Conservation (phyloP, 2,797 vertebrate species). For the Rousettus madagascariensis region DNA sequence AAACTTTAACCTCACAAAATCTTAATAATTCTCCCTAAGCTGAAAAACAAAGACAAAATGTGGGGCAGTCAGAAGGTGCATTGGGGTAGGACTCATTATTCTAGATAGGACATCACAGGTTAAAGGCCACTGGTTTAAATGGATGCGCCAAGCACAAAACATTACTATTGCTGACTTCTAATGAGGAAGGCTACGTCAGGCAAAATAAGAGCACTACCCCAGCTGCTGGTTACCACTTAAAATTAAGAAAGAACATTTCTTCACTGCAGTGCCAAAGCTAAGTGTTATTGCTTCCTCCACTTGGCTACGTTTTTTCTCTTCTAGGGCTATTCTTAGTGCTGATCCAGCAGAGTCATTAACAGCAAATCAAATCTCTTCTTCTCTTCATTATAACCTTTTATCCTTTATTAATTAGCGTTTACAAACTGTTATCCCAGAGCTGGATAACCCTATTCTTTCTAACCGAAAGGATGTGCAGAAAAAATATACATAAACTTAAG, state of each 20-base stretch:
- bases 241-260: neutral
- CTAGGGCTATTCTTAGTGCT: neutral
- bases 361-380: neutral
- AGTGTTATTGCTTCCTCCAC: neutral
- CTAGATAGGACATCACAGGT: neutral
- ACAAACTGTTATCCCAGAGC: neutral
- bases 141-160: neutral
- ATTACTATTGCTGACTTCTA: neutral
- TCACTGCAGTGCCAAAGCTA: neutral
- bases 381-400: neutral
- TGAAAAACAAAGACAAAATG: neutral
- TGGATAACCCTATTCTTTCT: neutral
- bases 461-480: neutral
- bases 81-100: neutral
- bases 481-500: neutral
- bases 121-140: neutral
- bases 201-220: neutral
- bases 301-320: neutral
- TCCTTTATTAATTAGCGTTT: neutral
- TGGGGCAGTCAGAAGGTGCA: rapidly evolving
- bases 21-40: neutral
- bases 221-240: neutral
- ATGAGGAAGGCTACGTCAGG: neutral
- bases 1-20: neutral
- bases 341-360: neutral